These are phyloP conservation scores for Dromococcyx pavoninus DNA, from an alignment of 2,797 vertebrate species.

Conservation along the genomic window DNA sequence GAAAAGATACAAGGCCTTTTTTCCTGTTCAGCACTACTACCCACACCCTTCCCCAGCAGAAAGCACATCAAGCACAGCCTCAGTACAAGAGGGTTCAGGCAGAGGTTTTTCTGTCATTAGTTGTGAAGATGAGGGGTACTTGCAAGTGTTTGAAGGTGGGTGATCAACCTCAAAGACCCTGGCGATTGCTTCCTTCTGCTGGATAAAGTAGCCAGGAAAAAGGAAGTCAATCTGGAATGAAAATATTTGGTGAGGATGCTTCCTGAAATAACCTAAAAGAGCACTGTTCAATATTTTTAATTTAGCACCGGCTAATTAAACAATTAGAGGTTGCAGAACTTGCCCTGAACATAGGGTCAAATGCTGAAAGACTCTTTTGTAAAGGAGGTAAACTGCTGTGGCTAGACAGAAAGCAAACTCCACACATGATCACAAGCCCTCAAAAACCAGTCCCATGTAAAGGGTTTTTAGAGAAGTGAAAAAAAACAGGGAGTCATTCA, in stretches of 20 bases:
- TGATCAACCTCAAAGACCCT: not conserved
- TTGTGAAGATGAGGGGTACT: not conserved
- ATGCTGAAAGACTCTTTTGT: constrained; percentile 39
- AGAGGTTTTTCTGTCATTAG: not conserved
- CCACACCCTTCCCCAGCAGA: not conserved
- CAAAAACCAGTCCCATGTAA: not conserved
- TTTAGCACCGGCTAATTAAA: constrained; percentile 14
- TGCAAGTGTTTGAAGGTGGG: not conserved
- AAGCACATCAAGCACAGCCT: not conserved
- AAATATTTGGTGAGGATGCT: not conserved
- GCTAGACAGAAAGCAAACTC: constrained; percentile 57
- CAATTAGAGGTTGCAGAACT: constrained; percentile 33
- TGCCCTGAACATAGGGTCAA: constrained; percentile 15
- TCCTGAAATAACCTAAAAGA: not conserved
- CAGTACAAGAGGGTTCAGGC: not conserved
- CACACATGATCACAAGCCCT: constrained; percentile 9
- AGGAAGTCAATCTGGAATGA: not conserved
- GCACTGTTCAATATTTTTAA: not conserved
- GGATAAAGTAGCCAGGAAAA: not conserved
- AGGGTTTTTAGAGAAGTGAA: constrained; percentile 17
- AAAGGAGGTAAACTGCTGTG: constrained; percentile 18
- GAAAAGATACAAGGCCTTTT: not conserved
- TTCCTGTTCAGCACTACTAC: not conserved
- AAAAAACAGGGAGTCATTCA: constrained; percentile 23
- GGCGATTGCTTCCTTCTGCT: not conserved